Percentiles rank a stretch among this genome's conserved stretches.
phyloP scores from a whole-genome alignment of 2,888 invertebrate species.

The Xylota segnis region DNA sequence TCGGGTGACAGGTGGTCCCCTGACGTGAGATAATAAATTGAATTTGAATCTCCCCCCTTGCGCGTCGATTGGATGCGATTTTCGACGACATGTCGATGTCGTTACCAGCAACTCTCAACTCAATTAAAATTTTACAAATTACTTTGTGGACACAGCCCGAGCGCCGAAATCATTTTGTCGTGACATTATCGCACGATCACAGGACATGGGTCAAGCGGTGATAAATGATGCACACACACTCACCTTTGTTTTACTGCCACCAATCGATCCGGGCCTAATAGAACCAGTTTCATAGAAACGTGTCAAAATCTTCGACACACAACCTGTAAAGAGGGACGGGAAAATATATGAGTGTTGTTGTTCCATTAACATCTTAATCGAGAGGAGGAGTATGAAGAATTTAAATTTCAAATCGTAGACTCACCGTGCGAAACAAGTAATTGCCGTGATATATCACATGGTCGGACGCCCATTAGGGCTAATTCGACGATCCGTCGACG shows the following conservation, averaged over 20 bases:
- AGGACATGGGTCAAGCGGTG: slow-evolving; percentile 47
- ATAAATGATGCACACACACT: slow-evolving; percentile 77
- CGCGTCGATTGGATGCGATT: not conserved
- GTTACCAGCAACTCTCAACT: slow-evolving; percentile 14
- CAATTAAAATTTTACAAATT: slow-evolving; percentile 56
- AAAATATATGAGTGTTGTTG: slow-evolving; percentile 22
- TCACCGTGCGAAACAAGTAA: slow-evolving; percentile 95
- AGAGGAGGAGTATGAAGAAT: slow-evolving; percentile 18
- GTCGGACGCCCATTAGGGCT: slow-evolving; percentile 96
- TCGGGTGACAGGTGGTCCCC: slow-evolving; percentile 60
- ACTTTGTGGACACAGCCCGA: slow-evolving; percentile 7
- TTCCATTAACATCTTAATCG: slow-evolving; percentile 63
- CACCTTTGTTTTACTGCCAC: slow-evolving; percentile 98
- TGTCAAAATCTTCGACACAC: slow-evolving; percentile 98
- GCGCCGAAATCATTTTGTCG: slow-evolving; percentile 48
- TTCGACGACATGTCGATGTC: not conserved
- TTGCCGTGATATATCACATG: slow-evolving; percentile 98
- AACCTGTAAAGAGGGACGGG: slow-evolving; percentile 85
- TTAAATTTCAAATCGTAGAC: slow-evolving; percentile 71
- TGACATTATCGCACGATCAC: slow-evolving; percentile 55
- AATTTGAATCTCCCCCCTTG: slow-evolving; percentile 39
- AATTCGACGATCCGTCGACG: slow-evolving; percentile 96
- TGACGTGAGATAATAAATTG: slow-evolving; percentile 56
- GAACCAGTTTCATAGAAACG: slow-evolving; percentile 98
- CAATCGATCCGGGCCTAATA: slow-evolving; percentile 97